Base-by-base conservation (phyloP, 2,797 vertebrate species). In the Chelonia mydas region DNA sequence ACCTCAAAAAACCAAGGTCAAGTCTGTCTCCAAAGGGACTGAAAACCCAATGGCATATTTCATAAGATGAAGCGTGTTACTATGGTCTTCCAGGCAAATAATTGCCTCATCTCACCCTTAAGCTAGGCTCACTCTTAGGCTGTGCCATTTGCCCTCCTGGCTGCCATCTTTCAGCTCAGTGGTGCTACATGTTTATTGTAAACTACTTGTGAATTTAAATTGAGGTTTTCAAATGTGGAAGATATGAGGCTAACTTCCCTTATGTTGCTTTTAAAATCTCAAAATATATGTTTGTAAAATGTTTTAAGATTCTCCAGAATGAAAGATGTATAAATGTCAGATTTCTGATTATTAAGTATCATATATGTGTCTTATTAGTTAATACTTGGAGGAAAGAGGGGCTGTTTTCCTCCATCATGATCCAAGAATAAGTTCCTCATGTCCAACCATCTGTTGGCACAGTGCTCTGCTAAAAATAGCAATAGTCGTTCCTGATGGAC, bases 401-500 rank as follows among this genome's bases (percentile, higher is more conserved):
- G 3, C 76, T 45, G 45, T 3, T 3, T 31, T 76, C 92, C 31
- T 89, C n/a, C 15, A 87, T 12, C 23, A 45, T 28, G 45, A 83
- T 41, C 92, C 78, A 92, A 95, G 87, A 65, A 16, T 82, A 92
- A 94, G 83, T 19, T 9, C 19, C n/a, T 72, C 19, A 41, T 72
- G 37, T 79, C 61, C 25, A 68, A 12, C 1, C 23, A 17, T 87
- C 87, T 76, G 61, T 19, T 4, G 9, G 83, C 10, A 3, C 50
- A 28, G 5, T 17, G 87, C 19, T 88, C 84, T 0, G 1, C 77
- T 16, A 17, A 23, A 11, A 37, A 49, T 45, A 41, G 51, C 11
- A 28, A 28, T 77, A 28, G 7, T 31, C 27, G 13, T 77, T 17
- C 27, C 21, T 49, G 45, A 41, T 72, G 65, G n/a, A 72, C 65